These are phyloP conservation scores for Cossypha dichroa DNA, from an alignment of 2,797 vertebrate species.

Conservation along the genomic window DNA sequence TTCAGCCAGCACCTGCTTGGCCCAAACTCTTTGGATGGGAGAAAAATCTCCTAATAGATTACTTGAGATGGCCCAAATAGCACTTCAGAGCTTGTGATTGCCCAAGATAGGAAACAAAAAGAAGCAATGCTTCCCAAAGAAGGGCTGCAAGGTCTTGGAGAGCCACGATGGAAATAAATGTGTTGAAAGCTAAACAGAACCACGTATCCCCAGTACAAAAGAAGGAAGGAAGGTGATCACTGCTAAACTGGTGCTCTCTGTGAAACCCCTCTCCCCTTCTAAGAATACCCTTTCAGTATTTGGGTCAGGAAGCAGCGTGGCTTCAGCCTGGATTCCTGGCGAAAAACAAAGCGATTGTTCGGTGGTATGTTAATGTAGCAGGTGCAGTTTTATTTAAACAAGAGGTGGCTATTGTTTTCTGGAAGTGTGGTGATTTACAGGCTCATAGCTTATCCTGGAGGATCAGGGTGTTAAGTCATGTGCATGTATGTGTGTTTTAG, in stretches of 20 bases:
- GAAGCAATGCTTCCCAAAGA: constrained; percentile 52
- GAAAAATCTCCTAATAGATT: constrained; percentile 52
- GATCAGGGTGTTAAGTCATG: constrained; percentile 57
- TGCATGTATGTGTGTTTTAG: constrained; percentile 51
- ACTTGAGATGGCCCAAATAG: neutral
- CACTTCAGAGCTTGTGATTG: neutral
- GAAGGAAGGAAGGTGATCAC: constrained; percentile 85
- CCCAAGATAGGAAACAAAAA: constrained; percentile 63
- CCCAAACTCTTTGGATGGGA: constrained; percentile 50
- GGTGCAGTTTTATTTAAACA: constrained; percentile 82
- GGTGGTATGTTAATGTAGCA: constrained; percentile 78
- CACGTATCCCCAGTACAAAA: constrained; percentile 75
- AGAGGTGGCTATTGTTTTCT: constrained; percentile 78
- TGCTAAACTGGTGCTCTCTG: constrained; percentile 39
- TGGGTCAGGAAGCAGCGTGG: constrained; percentile 79
- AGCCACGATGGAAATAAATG: constrained; percentile 77
- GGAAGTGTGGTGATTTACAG: constrained; percentile 72
- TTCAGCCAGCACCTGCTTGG: constrained; percentile 42
- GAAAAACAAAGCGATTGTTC: constrained; percentile 79
- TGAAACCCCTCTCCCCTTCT: constrained; percentile 77
- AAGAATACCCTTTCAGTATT: constrained; percentile 79
- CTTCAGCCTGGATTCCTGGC: constrained; percentile 69
- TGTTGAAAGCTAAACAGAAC: constrained; percentile 79
- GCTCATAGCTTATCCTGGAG: constrained; percentile 66
- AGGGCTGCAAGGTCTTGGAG: constrained; percentile 43